Evolutionary conservation across 2,888 invertebrate genomes (phyloP), one percentile per base, ranked within the genome.

Genomic region (Acronicta psi): DNA sequence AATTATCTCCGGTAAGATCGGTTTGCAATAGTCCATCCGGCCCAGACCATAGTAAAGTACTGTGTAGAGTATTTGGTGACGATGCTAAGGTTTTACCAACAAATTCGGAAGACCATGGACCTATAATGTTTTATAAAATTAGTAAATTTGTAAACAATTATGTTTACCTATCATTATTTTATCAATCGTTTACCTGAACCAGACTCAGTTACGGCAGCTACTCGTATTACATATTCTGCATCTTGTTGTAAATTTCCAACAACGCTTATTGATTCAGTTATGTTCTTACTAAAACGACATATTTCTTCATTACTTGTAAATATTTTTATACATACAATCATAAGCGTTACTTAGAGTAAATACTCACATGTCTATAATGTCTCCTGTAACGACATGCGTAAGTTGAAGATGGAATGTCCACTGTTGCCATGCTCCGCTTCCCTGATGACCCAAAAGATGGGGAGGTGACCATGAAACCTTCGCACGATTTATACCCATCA

Each of bases 391-490:
- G 0, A 94, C 86, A 68, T 96, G 95, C 72, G 95, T 95, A n/a
- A 96, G 92, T 58, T 96, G 95, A 14, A 98, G 90, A 83, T 97
- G 96, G 84, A 97, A 98, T 0, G 95, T 95, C 98, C 98, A 98
- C 71, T 96, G 96, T 36, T 94, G 94, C 95, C 96, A 96, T 0
- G 96, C 95, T 0, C 95, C 95, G 62, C 92, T 95, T 77, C 97
- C 96, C 87, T 98, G 97, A 36, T 96, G 96, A 0, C 96, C 96
- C 47, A 97, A 83, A 23, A 97, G 89, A 87, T 97, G 96, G 0
- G 99, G 98, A 1, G 96, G 95, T 20, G 96, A 95, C 99, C 99
- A 99, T 0, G 96, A 95, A 0, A 98, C 96, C 81, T 97, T 96
- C 0, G 98, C 98, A 36, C 95, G 94, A 64, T 95, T 95, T 0